phyloP scores from a whole-genome alignment of 2,888 invertebrate genomes.

The Drymonia ruficornis region DNA sequence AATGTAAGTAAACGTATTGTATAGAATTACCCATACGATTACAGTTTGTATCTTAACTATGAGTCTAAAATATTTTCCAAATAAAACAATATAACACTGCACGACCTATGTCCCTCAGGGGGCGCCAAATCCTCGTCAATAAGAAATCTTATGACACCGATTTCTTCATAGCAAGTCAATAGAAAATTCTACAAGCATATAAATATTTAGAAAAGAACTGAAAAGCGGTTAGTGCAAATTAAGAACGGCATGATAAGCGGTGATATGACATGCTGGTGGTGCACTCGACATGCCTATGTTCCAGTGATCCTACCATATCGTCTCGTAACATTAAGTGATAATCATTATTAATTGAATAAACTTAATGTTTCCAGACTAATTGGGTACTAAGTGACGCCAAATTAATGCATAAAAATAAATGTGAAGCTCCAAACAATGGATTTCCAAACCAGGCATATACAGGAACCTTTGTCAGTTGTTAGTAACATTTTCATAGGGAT shows the following conservation, averaged over 20 bases:
- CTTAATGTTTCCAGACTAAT: conserved; percentile 17
- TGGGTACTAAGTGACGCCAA: conserved; percentile 22
- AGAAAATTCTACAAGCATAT: conserved; percentile 61
- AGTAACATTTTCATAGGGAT: conserved; percentile 13
- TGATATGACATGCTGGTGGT: conserved; percentile 57
- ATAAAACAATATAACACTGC: conserved; percentile 22
- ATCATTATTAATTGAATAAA: conserved; percentile 2
- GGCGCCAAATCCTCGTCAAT: conserved; percentile 77
- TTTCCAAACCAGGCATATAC: conserved; percentile 12
- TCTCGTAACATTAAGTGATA: conserved; percentile 23
- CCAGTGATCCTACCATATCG: conserved; percentile 34
- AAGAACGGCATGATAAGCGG: conserved; percentile 60
- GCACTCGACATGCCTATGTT: conserved; percentile 48
- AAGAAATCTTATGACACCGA: conserved; percentile 72
- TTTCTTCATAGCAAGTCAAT: conserved; percentile 69
- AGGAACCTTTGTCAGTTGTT: conserved; percentile 23
- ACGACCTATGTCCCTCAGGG: conserved; percentile 73
- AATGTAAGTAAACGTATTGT: neutral
- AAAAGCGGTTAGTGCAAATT: conserved; percentile 69
- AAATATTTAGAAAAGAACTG: conserved; percentile 44
- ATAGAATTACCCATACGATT: conserved; percentile 19
- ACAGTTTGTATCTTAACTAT: conserved; percentile 6
- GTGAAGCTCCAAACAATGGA: conserved; percentile 24
- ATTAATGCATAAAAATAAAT: conserved; percentile 16
- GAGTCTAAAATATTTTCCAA: neutral